Evolutionary conservation across 2,888 invertebrate genomes (phyloP), one percentile per base, ranked within the genome.

Genomic region (Ormyrus rosae): DNA sequence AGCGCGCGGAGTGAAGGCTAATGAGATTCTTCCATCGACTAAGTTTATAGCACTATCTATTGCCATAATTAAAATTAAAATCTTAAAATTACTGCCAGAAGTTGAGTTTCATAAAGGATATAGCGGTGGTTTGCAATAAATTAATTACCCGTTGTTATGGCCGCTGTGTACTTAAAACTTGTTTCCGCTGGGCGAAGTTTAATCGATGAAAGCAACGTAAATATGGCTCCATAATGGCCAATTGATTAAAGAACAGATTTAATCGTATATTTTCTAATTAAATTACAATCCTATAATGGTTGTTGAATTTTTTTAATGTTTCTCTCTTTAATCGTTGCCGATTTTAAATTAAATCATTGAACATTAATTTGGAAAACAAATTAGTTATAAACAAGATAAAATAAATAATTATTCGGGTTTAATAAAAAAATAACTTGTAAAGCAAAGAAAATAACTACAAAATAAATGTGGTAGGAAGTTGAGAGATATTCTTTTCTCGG

Each of bases 51-150:
- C 34, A 53, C 8, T 51, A 53, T 10, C 51, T 53, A 53, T 71
- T 69, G 55, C 13, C 53, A 64, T 46, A 72, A 72, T 61, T 72
- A 55, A 73, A 64, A 73, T 73, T 64, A 13, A 73, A 73, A 46
- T 64, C 63, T 73, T 64, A 58, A 55, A 63, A 73, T 55, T 53
- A 19, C 53, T 50, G n/a, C 5, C 71, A 53, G 51, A 72, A 72
- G 71, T 51, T 72, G n/a, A 51, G 61, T 72, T 63, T 72, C 50
- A 61, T 53, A 61, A 61, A 61, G 61, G 61, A 61, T 48, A 61
- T 45, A 61, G 34, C 50, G 50, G 71, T 7, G 61, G 61, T 72
- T 51, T 19, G 61, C 45, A 51, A 61, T 72, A 61, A 72, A 72
- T 72, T 61, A 72, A 72, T 72, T 72, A 72, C n/a, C 10, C 19